Conservation (phyloP, 2,888 invertebrate genomes). For the Ecliptopera silaceata region DNA sequence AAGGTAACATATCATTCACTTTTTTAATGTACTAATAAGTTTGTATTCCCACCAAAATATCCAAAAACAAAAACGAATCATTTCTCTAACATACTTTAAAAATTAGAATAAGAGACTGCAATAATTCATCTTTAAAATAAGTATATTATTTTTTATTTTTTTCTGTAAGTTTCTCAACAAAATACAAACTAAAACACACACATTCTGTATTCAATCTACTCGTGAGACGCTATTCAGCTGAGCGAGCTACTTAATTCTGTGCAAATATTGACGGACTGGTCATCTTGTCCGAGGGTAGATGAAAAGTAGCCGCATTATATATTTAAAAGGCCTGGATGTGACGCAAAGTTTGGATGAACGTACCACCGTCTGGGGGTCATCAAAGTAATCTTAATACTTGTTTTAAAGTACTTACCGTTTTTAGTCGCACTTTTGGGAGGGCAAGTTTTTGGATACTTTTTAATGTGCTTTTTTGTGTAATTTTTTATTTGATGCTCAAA, state of each 20-base stretch:
- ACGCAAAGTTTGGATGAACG: conserved; percentile 36
- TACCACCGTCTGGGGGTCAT: conserved; percentile 31
- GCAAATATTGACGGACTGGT: conserved; percentile 78
- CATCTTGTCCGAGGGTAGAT: conserved; percentile 70
- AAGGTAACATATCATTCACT: conserved; percentile 84
- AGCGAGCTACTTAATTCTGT: conserved; percentile 76
- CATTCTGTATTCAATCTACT: conserved; percentile 43
- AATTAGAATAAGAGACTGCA: too few relatives aligned
- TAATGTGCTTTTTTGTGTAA: neutral
- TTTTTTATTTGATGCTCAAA: neutral
- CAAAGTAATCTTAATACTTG: conserved; percentile 30
- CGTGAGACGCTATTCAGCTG: conserved; percentile 67
- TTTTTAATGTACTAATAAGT: neutral
- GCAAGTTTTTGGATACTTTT: conserved; percentile 8
- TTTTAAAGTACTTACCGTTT: conserved; percentile 28
- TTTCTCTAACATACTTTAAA: too few relatives aligned
- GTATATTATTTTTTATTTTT: neutral
- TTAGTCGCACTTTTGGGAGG: conserved; percentile 25
- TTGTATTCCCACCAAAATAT: conserved; percentile 1
- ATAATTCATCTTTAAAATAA: too few relatives aligned
- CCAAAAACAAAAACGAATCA: too few relatives aligned
- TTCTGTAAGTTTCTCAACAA: conserved; percentile 33
- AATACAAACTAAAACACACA: conserved; percentile 56
- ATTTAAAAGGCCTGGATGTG: conserved; percentile 44
- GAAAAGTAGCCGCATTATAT: conserved; percentile 58